Conservation (phyloP, 2,797 vertebrate genomes). For the Sebastes iracundus region DNA sequence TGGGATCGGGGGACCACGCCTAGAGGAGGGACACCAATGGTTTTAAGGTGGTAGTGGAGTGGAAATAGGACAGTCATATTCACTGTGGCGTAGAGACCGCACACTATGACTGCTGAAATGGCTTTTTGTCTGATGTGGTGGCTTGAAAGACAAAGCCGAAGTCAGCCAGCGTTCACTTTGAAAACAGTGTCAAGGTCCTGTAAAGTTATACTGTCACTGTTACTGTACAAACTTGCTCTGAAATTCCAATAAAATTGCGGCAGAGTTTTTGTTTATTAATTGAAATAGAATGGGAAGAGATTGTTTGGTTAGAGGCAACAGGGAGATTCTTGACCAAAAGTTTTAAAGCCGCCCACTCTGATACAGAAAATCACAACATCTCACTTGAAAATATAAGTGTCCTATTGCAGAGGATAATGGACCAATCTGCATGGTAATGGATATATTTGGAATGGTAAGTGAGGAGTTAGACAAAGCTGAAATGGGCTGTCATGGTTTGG, state of each 20-base stretch:
- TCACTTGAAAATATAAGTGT: slow-evolving; percentile 64
- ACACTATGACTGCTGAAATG: slow-evolving; percentile 54
- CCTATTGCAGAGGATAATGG: slow-evolving; percentile 65
- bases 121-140: slow-evolving; percentile 45
- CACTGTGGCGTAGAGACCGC: slow-evolving; percentile 54
- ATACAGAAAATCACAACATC: slow-evolving; percentile 58
- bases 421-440: slow-evolving; percentile 75
- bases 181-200: slow-evolving; percentile 30
- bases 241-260: neutral
- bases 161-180: slow-evolving; percentile 21
- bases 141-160: slow-evolving; percentile 52
- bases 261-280: neutral
- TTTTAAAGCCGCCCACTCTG: slow-evolving; percentile 25
- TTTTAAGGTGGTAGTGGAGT: slow-evolving; percentile 39
- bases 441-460: slow-evolving; percentile 72
- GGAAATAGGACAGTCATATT: slow-evolving; percentile 63
- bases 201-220: slow-evolving; percentile 19
- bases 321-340: slow-evolving; percentile 41
- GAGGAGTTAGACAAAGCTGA: slow-evolving; percentile 69
- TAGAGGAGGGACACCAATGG: slow-evolving; percentile 54
- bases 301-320: slow-evolving; percentile 11
- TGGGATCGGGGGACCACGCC: slow-evolving; percentile 67
- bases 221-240: neutral
- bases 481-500: slow-evolving; percentile 73
- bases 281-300: slow-evolving; percentile 8